Evolutionary conservation across 2,797 vertebrate species (phyloP).

Genomic region (Echiichthys vipera): DNA sequence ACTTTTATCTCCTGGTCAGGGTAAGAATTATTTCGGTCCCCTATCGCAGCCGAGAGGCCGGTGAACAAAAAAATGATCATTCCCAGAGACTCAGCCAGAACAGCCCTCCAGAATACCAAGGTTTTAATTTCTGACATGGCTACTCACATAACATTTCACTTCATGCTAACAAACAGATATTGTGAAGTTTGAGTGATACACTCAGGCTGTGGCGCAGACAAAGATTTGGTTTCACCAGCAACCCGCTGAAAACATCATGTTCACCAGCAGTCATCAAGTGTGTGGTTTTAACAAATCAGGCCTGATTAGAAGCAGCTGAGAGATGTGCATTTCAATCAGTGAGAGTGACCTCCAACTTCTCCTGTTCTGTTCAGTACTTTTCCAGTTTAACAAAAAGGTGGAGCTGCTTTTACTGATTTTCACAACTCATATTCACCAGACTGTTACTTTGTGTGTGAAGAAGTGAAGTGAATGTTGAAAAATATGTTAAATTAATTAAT

Average conservation of each 20-base stretch:
- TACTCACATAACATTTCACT: neutral
- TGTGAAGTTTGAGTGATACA: neutral
- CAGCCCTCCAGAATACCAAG: conserved; percentile 86
- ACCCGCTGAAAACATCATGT: conserved; percentile 5
- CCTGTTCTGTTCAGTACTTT: conserved; percentile 32
- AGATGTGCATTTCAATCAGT: conserved; percentile 34
- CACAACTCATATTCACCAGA: conserved; percentile 3
- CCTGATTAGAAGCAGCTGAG: conserved; percentile 68
- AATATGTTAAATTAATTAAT: neutral
- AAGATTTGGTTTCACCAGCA: conserved; percentile 11
- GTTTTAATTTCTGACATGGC: conserved; percentile 85
- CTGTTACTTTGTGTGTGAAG: neutral
- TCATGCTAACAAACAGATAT: neutral
- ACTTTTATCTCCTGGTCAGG: conserved; percentile 88
- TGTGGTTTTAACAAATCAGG: conserved; percentile 35
- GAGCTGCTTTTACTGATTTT: conserved; percentile 15
- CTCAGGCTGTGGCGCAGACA: neutral
- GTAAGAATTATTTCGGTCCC: conserved; percentile 63
- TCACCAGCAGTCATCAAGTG: conserved; percentile 32
- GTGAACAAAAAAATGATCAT: conserved; percentile 89
- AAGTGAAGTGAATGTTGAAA: neutral
- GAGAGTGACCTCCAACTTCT: conserved; percentile 46
- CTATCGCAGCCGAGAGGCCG: conserved; percentile 85
- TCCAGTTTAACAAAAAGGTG: conserved; percentile 35
- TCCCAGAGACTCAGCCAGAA: conserved; percentile 86